Evolutionary conservation across 2,113 vertebrate genomes (phyloP).

Genomic region (Tricholaema leucomelas): DNA sequence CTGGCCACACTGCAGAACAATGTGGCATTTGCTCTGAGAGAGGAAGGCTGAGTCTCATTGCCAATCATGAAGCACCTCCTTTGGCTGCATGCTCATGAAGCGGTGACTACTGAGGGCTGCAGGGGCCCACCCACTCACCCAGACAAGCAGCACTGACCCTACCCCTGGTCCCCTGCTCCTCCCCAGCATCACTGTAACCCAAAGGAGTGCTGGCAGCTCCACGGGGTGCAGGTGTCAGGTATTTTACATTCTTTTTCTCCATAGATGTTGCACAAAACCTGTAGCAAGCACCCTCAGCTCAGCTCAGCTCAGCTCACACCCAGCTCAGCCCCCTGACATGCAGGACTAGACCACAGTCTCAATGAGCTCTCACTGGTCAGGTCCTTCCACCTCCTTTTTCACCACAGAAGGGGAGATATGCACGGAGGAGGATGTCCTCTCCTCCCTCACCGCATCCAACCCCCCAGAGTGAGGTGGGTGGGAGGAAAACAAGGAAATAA

Average conservation of each 20-base stretch:
- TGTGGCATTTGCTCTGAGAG: accelerated
- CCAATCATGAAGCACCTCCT: not conserved
- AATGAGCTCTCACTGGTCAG: not conserved
- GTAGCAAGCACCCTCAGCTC: not conserved
- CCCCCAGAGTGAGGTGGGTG: not conserved
- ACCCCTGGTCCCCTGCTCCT: not conserved
- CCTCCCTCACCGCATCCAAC: not conserved
- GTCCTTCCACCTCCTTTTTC: not conserved
- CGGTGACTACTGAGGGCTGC: not conserved
- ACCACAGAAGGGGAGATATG: not conserved
- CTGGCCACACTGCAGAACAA: not conserved
- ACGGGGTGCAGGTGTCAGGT: not conserved
- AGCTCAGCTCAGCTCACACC: not conserved
- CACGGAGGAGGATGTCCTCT: not conserved
- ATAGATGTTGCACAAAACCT: not conserved
- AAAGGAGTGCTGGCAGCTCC: not conserved
- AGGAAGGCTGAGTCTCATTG: not conserved
- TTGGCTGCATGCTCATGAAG: not conserved
- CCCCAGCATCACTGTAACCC: accelerated
- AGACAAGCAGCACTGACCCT: not conserved
- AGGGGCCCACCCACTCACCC: not conserved
- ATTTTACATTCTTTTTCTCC: not conserved
- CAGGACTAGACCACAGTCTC: not conserved
- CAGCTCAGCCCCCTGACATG: not conserved
- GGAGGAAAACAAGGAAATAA: not conserved